phyloP scores from a whole-genome alignment of 1,140 invertebrate species.

The Lepidurus packardi region DNA sequence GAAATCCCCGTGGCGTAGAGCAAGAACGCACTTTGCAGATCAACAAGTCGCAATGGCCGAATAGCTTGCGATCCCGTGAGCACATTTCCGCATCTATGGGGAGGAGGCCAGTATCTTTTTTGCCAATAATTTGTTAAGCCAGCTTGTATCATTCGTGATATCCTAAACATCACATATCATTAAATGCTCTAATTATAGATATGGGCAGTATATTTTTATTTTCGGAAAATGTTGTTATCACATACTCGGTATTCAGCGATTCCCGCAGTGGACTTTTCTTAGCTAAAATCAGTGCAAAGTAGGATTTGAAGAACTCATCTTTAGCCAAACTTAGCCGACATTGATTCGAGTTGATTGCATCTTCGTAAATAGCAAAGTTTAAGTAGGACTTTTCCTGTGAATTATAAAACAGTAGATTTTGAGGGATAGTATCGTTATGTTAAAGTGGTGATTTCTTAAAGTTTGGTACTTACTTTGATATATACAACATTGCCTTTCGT shows the following conservation, averaged over 20 bases:
- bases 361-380: slow-evolving; percentile 40
- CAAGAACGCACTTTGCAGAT: slow-evolving; percentile 22
- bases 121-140: slow-evolving; percentile 24
- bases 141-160: slow-evolving; percentile 25
- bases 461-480: slow-evolving; percentile 38
- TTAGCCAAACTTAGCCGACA: slow-evolving; percentile 41
- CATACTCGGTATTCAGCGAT: slow-evolving; percentile 41
- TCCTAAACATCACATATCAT: not conserved
- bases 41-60: not conserved
- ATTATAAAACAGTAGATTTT: slow-evolving; percentile 1
- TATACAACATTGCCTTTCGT: slow-evolving; percentile 38
- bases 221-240: not conserved
- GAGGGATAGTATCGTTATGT: not conserved
- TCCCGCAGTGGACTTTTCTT: slow-evolving; percentile 37
- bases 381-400: slow-evolving; percentile 42
- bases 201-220: no score
- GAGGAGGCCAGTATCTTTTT: slow-evolving; percentile 25
- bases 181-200: no score
- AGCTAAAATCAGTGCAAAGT: slow-evolving; percentile 39
- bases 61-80: not conserved
- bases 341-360: slow-evolving; percentile 37
- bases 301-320: slow-evolving; percentile 41
- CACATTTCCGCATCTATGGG: not conserved
- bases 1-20: not conserved
- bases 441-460: slow-evolving; percentile 23